Base-by-base conservation (phyloP, 2,113 vertebrate genomes). In the Pedionomus torquatus region DNA sequence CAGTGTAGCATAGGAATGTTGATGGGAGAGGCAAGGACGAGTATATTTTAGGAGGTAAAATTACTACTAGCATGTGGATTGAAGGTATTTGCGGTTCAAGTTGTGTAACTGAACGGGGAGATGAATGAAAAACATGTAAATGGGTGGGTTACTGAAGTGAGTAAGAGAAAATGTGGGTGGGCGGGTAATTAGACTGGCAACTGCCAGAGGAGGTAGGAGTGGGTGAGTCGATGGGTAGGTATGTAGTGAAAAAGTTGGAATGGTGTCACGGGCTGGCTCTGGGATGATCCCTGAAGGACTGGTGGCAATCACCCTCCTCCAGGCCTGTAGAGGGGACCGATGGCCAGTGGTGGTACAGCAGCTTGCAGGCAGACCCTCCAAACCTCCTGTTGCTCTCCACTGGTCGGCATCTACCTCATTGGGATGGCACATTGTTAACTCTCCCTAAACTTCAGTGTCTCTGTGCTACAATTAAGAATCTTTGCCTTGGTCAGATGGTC, bases 121-220 rank as follows among this genome's bases (percentile, higher is more conserved):
- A 79, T 76, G 88, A 93, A 68, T 91, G 51, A 64, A 87, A 75
- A 87, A 13, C 28, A n/a, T 89, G 86, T 16, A 69, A 87, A 93
- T 54, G 65, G 93, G 96, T 94, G 87, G n/a, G 77, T 91, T 90
- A 95, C 10, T 24, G 82, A 87, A 89, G 94, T 78, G 90, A 97
- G 91, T 88, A 61, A 81, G 88, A 90, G 96, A 94, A 74, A 80
- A 83, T 79, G 94, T 70, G 95, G 79, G 97, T 96, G 89, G 97
- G 97, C 2, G 28, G 88, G 89, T 57, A 77, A 93, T 31, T 66
- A 68, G 81, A 76, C 87, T 97, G 96, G 95, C 97, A 93, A 85
- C 82, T 20, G 89, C 87, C 81, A 95, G 96, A 95, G 92, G 80
- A 93, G 77, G 41, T 55, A 63, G 94, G 87, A 95, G 93, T 51